Conservation (phyloP, 2,888 invertebrate species). For the Agapostemon virescens region DNA sequence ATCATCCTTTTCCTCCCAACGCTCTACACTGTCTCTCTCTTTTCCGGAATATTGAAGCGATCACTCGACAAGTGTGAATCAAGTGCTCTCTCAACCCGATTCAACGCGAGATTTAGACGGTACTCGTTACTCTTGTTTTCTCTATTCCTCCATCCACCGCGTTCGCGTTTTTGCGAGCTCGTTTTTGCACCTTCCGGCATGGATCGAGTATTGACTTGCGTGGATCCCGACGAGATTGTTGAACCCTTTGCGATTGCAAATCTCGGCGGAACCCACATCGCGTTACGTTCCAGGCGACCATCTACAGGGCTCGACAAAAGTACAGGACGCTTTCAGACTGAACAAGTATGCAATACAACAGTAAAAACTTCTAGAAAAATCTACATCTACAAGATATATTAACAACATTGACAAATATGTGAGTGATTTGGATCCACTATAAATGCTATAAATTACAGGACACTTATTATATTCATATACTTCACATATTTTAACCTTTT, state of each 20-base stretch:
- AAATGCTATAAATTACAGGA: too few species aligned
- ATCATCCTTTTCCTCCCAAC: constrained; percentile 10
- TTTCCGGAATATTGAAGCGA: constrained; percentile 44
- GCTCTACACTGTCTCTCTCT: constrained; percentile 21
- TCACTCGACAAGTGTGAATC: constrained; percentile 39
- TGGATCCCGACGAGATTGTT: neutral
- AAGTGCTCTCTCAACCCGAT: constrained; percentile 35
- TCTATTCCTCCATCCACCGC: neutral
- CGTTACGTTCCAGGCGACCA: too few species aligned
- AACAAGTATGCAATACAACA: too few species aligned
- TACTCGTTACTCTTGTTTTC: constrained; percentile 21
- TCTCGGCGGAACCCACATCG: neutral
- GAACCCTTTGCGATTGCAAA: neutral
- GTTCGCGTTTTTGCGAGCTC: neutral
- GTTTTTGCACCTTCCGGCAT: neutral
- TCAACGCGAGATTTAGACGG: constrained; percentile 16
- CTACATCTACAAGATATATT: too few species aligned
- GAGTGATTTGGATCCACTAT: too few species aligned
- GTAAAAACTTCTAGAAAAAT: too few species aligned
- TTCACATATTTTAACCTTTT: too few species aligned
- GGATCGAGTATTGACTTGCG: neutral
- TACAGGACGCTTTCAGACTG: too few species aligned
- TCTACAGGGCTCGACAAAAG: too few species aligned
- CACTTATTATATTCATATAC: too few species aligned
- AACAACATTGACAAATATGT: too few species aligned